These are phyloP conservation scores for Lasaia peninsularis DNA, from an alignment of 1,140 invertebrate species.

Conservation along the genomic window DNA sequence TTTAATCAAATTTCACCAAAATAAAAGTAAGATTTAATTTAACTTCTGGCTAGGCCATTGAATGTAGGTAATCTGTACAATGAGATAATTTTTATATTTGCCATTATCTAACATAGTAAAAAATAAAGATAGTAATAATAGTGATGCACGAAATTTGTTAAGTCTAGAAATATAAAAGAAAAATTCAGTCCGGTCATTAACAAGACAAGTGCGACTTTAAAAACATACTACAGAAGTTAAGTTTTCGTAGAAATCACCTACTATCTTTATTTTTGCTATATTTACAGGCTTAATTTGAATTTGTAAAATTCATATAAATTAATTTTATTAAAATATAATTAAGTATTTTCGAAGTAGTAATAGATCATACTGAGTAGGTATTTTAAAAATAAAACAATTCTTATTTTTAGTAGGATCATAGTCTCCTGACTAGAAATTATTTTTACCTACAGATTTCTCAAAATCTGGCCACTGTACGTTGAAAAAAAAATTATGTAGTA, in stretches of 20 bases:
- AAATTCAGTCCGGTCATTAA: background rate
- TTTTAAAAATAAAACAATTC: constrained; percentile 19
- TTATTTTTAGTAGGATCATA: constrained; percentile 36
- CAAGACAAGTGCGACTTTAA: background rate
- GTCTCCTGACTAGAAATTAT: constrained; percentile 70
- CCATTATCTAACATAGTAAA: no score
- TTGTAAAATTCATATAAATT: background rate
- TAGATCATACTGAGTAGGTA: constrained; percentile 9
- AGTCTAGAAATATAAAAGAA: no score
- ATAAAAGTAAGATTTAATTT: background rate
- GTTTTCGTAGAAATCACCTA: background rate
- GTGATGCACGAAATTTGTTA: no score
- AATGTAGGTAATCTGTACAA: background rate
- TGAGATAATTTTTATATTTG: background rate
- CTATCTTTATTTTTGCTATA: background rate
- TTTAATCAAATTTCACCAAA: background rate
- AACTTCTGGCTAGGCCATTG: constrained; percentile 1
- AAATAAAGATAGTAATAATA: no score
- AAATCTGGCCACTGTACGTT: constrained; percentile 50
- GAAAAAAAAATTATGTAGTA: constrained; percentile 20
- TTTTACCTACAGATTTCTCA: constrained; percentile 49
- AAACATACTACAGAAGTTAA: background rate
- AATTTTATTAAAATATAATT: background rate
- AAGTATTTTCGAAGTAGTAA: constrained; percentile 3
- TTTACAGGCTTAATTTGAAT: background rate